Base-by-base conservation (phyloP, 2,797 vertebrate species). In the Odontamblyopus lacepedii region DNA sequence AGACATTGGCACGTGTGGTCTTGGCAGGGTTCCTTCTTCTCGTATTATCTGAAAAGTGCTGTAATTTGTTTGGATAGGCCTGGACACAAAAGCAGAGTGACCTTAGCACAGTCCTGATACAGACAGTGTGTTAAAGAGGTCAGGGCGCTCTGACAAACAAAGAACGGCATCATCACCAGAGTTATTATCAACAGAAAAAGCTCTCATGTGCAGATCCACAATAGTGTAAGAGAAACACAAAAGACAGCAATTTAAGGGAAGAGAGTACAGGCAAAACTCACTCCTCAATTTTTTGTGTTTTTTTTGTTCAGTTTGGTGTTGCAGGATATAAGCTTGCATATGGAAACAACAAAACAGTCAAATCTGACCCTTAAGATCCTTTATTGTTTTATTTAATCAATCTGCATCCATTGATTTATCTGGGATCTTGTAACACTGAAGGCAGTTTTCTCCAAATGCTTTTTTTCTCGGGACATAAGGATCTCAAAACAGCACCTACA, bases 111-210 rank as follows among this genome's bases (percentile, higher is more conserved):
- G 78, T 9, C 59, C 30, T 16, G 64, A 30, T 51, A 80, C 81
- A 78, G 56, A 66, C 27, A 51, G 12, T 1, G 4, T 29, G 65
- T 32, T 56, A 35, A 59, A 41, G 29, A 72, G 80, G 87, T 84
- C 83, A 56, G 84, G 75, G 19, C 65, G 77, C 72, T 85, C 82
- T 76, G 87, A 90, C 87, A 78, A 67, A 67, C 6, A 26, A 63
- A 38, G 35, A 60, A 68, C 64, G 61, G 32, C 8, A 13, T 19
- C 0, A 63, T 56, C 48, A 48, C 23, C 41, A 26, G 7, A 1
- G 4, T 59, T 70, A 44, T 53, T 32, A n/a, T 50, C 4, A 35
- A 35, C 11, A 35, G 18, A 11, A 35, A 38, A 30, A n/a, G 18
- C 59, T 32, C 16, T 61, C 61, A 35, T 8, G 18, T 63, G 61